A percentile compares a stretch with the other conserved stretches of the same genome.
Evolutionary conservation across 2,888 invertebrate species (phyloP).

Genomic region (Rhagium mordax): DNA sequence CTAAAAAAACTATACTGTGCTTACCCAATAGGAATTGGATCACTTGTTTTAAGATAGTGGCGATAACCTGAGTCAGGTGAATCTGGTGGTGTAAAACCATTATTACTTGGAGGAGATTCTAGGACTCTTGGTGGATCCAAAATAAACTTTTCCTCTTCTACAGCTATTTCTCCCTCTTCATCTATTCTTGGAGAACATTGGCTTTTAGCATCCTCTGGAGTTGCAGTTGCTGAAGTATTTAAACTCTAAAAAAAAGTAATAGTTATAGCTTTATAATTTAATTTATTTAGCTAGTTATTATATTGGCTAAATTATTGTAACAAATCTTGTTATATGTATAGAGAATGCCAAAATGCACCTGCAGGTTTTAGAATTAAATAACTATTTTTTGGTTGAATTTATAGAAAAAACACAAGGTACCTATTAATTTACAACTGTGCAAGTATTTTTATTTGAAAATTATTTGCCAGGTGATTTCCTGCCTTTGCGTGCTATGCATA

Average conservation of each 20-base stretch:
- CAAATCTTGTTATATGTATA: too few species aligned
- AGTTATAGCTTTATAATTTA: not conserved
- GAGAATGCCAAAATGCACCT: too few species aligned
- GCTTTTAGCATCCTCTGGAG: slow-evolving; percentile 68
- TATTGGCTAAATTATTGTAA: too few species aligned
- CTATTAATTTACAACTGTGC: too few species aligned
- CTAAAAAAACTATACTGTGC: slow-evolving; percentile 46
- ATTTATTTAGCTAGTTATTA: too few species aligned
- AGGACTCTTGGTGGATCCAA: slow-evolving; percentile 49
- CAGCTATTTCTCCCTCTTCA: slow-evolving; percentile 76
- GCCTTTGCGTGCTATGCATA: too few species aligned
- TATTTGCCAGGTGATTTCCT: too few species aligned
- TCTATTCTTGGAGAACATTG: slow-evolving; percentile 77
- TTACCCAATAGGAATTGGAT: slow-evolving; percentile 85
- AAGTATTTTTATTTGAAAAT: too few species aligned
- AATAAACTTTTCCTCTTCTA: slow-evolving; percentile 59
- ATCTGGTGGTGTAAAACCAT: slow-evolving; percentile 48
- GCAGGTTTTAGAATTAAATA: too few species aligned
- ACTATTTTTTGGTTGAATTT: too few species aligned
- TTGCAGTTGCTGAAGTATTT: slow-evolving; percentile 77
- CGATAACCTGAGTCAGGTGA: slow-evolving; percentile 57
- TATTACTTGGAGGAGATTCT: slow-evolving; percentile 48
- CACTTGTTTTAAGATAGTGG: slow-evolving; percentile 75
- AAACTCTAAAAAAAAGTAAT: slow-evolving; percentile 71
- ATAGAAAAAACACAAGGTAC: too few species aligned